Evolutionary conservation across 2,888 invertebrate species (phyloP).

Genomic region (Noctua janthe): DNA sequence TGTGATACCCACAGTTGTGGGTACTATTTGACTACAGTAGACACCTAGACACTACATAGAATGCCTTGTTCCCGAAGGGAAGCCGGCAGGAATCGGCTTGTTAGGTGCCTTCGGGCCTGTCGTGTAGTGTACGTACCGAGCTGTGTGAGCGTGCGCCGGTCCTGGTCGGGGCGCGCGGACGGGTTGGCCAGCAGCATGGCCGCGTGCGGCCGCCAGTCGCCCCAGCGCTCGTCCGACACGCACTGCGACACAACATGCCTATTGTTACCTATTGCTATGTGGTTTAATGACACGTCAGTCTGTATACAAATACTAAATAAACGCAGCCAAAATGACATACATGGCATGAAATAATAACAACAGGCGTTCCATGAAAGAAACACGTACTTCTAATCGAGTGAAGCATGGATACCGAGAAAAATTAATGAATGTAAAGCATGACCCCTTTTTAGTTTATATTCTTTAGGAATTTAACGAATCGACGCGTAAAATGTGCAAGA

Average conservation of each 20-base stretch:
- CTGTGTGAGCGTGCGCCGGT: conserved; percentile 94
- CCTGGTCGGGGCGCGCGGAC: conserved; percentile 93
- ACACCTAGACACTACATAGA: no score
- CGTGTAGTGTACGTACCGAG: conserved; percentile 81
- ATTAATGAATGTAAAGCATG: background rate
- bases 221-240: conserved; percentile 94
- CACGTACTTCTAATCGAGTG: background rate
- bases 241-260: conserved; percentile 83
- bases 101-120: no score
- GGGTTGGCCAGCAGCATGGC: conserved; percentile 98
- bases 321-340: background rate
- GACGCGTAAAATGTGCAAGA: no score
- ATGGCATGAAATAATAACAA: background rate
- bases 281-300: background rate
- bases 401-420: background rate
- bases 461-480: background rate
- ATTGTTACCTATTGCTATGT: background rate
- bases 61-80: no score
- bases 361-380: background rate
- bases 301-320: background rate
- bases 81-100: no score
- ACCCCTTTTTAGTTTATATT: background rate
- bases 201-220: conserved; percentile 98
- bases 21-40: no score
- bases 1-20: no score